phyloP scores from a whole-genome alignment of 1,140 invertebrate species.

The Eriocheir sinensis region DNA sequence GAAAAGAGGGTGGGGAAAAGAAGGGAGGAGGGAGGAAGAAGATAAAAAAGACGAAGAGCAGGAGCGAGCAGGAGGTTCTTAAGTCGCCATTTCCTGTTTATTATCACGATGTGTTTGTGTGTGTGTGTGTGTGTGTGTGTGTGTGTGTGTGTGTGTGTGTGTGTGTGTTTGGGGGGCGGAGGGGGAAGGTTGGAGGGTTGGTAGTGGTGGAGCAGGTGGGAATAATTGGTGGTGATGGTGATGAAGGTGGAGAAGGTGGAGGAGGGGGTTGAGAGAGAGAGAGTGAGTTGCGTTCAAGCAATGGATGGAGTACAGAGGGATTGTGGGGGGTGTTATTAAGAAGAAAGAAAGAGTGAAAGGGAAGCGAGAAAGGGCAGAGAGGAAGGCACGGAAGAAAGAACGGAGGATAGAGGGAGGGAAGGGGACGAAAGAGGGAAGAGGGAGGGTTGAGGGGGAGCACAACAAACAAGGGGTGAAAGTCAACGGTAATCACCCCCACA shows the following conservation, averaged over 20 bases:
- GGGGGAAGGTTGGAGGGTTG: no score
- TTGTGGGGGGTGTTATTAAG: no score
- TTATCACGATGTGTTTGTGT: no score
- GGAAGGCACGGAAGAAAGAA: neutral
- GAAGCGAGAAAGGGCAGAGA: neutral
- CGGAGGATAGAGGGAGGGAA: neutral
- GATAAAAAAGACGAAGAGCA: neutral
- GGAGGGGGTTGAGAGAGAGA: neutral
- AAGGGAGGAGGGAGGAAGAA: neutral
- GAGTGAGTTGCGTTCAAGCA: neutral
- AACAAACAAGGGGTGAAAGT: conserved; percentile 15
- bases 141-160: no score
- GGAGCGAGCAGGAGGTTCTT: neutral
- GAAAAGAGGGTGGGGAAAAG: neutral
- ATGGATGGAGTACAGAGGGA: no score
- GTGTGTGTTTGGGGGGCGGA: no score
- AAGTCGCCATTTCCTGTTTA: no score
- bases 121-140: no score
- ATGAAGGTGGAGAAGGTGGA: neutral
- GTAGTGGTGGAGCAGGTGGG: no score
- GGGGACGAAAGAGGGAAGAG: neutral
- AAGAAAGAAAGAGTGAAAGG: neutral
- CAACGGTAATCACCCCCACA: neutral
- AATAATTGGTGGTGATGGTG: no score
- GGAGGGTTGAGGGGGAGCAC: neutral